Base-by-base conservation (phyloP, 2,797 vertebrate species). In the Eutrigla gurnardus region DNA sequence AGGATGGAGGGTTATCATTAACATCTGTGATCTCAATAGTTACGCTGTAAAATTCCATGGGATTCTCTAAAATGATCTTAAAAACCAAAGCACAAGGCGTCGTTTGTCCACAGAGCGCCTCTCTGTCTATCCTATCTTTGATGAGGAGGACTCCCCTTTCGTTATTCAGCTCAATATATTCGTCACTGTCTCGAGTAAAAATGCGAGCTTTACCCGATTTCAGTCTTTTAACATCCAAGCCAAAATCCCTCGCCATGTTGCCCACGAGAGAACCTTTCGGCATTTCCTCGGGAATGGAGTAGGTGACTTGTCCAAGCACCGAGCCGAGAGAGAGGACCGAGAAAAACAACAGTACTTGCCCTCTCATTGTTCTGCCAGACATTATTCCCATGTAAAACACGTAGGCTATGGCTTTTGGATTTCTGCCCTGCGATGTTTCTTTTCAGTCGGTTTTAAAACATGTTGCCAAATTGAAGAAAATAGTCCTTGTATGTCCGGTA, bases 281-380 rank as follows among this genome's bases (percentile, higher is more conserved):
- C 92, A 95, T 93, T 80, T 97, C 96, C 87, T 98, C 96, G 1
- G 94, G 94, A 62, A 97, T 92, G 2, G 95, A 93, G 90, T 97
- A 97, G 87, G 93, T 95, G 85, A 96, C 88, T 65, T 95, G 93
- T 43, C 92, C 93, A 10, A 37, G 35, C 14, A 57, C 54, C 13
- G 36, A 5, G 50, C 50, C 14, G 12, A 53, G 25, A 12, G 25
- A 36, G 4, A 57, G 54, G 54, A 57, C 9, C 8, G n/a, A 10
- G 15, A 57, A 3, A 37, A 37, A 37, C 54, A 5, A 37, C 54
- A 37, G 54, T 57, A 57, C 54, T 37, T 37, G 54, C 91, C 93
- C 81, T 82, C 81, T 89, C 93, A 95, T 96, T 92, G 95, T 93
- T 92, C 83, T 0, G 17, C 7, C 52, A 35, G 33, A 61, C 0